Base-by-base conservation (phyloP, 2,888 invertebrate species). In the Caenorhabditis panamensis region DNA sequence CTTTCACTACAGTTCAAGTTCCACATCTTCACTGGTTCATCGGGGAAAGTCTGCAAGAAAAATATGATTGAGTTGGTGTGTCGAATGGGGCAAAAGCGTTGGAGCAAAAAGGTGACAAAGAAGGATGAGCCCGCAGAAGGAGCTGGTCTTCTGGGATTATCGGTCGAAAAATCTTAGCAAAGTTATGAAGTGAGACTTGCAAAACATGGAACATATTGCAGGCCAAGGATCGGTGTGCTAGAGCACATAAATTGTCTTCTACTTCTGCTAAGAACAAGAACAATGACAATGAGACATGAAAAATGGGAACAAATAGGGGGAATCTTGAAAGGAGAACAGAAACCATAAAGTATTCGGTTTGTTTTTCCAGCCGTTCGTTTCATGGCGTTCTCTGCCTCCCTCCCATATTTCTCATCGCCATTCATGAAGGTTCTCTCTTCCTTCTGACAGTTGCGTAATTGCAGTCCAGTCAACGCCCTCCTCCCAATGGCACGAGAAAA, bases 1-100 rank as follows among this genome's bases (percentile, higher is more conserved):
- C 62, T 77, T 62, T 82, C 76, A 56, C 78, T 76, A 62, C 84
- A 84, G 26, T 72, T 76, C 37, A 68, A 24, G 47, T 82, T 79
- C 73, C 72, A 73, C 81, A 76, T 77, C 47, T 24, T 69, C 58
- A 59, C 53, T 61, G 26, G 71, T 61, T 66, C 78, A 78, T 79
- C 36, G 71, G 73, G 31, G 31, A 31, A 56, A 37, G 47, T 63
- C 72, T 79, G 63, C 36, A 71, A 67, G 18, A 56, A 1, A 44
- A 72, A 58, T 49, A 58, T 49, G 13, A n/a, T 44, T 11, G 20
- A 20, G n/a, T 24, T 36, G 13, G 24, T 9, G 28, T 20, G 26
- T 44, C 8, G 41, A 61, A 41, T 41, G 6, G 41, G 8, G n/a
- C 41, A 51, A 26, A 44, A 24, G 53, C 16, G 4, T 22, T 53